Conservation (phyloP, 2,888 invertebrate genomes). For the Tinea trinotella region DNA sequence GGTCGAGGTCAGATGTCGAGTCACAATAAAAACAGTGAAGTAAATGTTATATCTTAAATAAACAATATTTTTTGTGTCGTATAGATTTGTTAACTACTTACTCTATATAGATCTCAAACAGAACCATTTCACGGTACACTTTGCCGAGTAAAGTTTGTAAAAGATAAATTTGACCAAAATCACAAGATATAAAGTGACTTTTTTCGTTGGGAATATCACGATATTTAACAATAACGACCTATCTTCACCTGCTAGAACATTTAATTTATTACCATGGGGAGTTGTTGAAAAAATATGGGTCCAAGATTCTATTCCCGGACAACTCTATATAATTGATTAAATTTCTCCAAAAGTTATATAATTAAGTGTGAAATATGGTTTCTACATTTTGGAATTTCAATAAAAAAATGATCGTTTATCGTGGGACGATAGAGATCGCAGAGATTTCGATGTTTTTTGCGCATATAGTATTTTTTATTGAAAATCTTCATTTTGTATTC, state of each 20-base stretch:
- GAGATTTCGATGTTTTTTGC: not conserved
- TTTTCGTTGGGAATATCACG: conserved; percentile 37
- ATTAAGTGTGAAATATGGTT: conserved; percentile 63
- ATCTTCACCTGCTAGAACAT: conserved; percentile 57
- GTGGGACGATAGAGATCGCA: conserved; percentile 19
- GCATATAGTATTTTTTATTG: not conserved
- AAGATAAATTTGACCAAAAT: conserved; percentile 64
- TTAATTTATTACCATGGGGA: conserved; percentile 57
- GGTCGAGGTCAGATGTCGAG: no score
- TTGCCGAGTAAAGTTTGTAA: conserved; percentile 55
- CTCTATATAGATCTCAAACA: conserved; percentile 33
- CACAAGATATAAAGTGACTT: conserved; percentile 59
- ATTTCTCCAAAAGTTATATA: conserved; percentile 54
- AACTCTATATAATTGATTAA: conserved; percentile 50
- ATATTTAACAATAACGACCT: conserved; percentile 37
- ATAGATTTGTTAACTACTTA: conserved; percentile 17
- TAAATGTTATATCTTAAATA: no score
- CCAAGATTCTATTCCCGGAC: conserved; percentile 29
- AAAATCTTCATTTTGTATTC: no score
- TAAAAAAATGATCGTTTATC: conserved; percentile 11
- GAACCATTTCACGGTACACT: conserved; percentile 61
- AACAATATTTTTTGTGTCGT: no score
- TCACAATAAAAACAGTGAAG: no score
- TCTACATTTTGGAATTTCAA: conserved; percentile 24
- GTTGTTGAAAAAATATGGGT: conserved; percentile 23